Conservation (phyloP, 2,797 vertebrate species). For the Tiaroga cobitis region DNA sequence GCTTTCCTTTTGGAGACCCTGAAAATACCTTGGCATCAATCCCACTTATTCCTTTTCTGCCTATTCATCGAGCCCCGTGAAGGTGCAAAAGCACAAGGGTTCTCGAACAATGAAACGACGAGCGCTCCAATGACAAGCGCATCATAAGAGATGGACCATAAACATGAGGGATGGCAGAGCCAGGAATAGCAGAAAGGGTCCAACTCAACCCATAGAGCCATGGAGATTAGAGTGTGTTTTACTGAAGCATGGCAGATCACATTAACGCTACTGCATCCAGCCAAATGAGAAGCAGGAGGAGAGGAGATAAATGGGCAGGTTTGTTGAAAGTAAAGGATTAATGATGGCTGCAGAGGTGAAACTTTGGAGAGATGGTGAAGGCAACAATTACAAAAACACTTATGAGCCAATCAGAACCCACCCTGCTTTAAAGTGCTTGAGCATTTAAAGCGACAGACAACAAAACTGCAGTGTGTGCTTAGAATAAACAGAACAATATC, state of each 20-base stretch:
- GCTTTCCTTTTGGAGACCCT: conserved; percentile 29
- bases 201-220: conserved; percentile 59
- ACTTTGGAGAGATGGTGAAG: conserved; percentile 34
- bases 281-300: conserved; percentile 43
- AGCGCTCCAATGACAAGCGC: conserved; percentile 54
- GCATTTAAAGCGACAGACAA: no score
- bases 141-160: conserved; percentile 59
- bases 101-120: conserved; percentile 58
- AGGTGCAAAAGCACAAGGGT: conserved; percentile 32
- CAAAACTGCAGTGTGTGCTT: no score
- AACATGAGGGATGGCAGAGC: conserved; percentile 63
- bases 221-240: conserved; percentile 72
- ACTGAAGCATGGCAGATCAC: conserved; percentile 69
- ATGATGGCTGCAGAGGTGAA: conserved; percentile 1
- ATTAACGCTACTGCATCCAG: conserved; percentile 71
- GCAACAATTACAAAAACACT: neutral
- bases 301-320: conserved; percentile 41
- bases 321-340: conserved; percentile 26
- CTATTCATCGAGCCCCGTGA: conserved; percentile 29
- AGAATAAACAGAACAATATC: neutral
- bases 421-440: no score
- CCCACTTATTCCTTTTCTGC: conserved; percentile 28
- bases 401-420: neutral
- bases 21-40: conserved; percentile 41
- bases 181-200: conserved; percentile 67